These are phyloP conservation scores for Micrasema longulum DNA, from an alignment of 1,140 invertebrate genomes.

Conservation along the genomic window DNA sequence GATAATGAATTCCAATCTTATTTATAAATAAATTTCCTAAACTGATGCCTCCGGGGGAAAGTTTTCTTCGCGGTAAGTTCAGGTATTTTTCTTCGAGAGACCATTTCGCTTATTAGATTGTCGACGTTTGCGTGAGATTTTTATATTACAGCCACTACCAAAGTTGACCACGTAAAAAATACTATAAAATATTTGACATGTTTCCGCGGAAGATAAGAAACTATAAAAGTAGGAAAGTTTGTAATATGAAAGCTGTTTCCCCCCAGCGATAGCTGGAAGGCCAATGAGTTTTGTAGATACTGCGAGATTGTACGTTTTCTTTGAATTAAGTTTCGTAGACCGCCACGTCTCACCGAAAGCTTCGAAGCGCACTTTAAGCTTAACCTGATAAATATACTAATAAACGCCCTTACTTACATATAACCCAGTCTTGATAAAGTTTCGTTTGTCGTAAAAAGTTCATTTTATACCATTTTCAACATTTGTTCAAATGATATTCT, in stretches of 20 bases:
- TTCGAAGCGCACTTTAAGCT: too few relatives aligned
- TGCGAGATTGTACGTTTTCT: background rate
- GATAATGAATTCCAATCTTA: conserved; percentile 24
- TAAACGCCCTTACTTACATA: too few relatives aligned
- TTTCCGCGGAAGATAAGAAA: conserved; percentile 44
- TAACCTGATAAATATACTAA: too few relatives aligned
- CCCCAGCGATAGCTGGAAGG: background rate
- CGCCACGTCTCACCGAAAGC: too few relatives aligned
- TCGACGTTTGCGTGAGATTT: conserved; percentile 33
- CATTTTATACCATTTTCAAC: too few relatives aligned
- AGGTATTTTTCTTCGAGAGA: conserved; percentile 2
- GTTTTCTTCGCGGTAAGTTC: background rate
- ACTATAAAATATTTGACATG: conserved; percentile 46
- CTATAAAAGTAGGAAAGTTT: conserved; percentile 39
- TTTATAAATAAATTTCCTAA: conserved; percentile 18
- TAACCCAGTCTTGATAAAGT: too few relatives aligned
- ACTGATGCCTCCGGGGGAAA: conserved; percentile 15
- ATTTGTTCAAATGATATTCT: too few relatives aligned
- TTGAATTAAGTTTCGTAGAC: background rate
- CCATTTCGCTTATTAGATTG: conserved; percentile 38
- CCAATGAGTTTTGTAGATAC: conserved; percentile 6
- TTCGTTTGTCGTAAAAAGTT: too few relatives aligned
- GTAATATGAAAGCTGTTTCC: conserved; percentile 31
- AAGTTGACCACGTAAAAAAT: conserved; percentile 43
- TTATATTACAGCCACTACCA: conserved; percentile 19